Evolutionary conservation across 2,113 vertebrate genomes (phyloP), one percentile per base, ranked within the genome.

Genomic region (Salvator merianae): DNA sequence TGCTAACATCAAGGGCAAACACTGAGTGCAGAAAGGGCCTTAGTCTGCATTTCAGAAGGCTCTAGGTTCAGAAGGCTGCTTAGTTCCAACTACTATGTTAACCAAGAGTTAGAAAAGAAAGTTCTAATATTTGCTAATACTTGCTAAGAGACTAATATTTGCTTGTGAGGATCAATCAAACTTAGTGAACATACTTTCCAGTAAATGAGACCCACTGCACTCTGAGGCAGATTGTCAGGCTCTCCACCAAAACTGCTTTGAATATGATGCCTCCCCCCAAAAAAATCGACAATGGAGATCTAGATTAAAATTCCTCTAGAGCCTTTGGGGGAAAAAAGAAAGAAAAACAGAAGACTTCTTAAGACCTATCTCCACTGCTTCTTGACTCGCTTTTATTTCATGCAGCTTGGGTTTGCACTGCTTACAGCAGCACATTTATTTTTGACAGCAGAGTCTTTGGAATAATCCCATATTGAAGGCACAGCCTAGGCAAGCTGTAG

Each of bases 121-220:
- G n/a, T 9, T 77, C 50, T 82, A 82, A 70, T 77, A 53, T 77
- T 59, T 59, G 55, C 18, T 59, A 59, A 59, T 59, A 59, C 18
- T 59, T 59, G 16, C 16, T 59, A 55, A 55, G 53, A 55, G 14
- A 18, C 53, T 55, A 59, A 20, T 59, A 59, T 59, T 59, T 20
- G 18, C 55, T 20, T 18, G 55, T 20, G 65, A 82, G 68, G 26
- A 55, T 71, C 36, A 65, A 86, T 81, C 78, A 75, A 81, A 76
- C 40, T 71, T 36, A 77, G 38, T 72, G 63, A 86, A 71, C 50
- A 36, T 14, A 8, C 32, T 75, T 47, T n/a, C 4, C 65, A 62
- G 22, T 62, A 63, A 50, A 34, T 38, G 47, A 84, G 32, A 13
- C 50, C 63, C 34, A 26, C 8, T 38, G 2, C 34, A 75, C 24